These are phyloP conservation scores for Desoria tigrina DNA, from an alignment of 2,888 invertebrate species.

Conservation along the genomic window DNA sequence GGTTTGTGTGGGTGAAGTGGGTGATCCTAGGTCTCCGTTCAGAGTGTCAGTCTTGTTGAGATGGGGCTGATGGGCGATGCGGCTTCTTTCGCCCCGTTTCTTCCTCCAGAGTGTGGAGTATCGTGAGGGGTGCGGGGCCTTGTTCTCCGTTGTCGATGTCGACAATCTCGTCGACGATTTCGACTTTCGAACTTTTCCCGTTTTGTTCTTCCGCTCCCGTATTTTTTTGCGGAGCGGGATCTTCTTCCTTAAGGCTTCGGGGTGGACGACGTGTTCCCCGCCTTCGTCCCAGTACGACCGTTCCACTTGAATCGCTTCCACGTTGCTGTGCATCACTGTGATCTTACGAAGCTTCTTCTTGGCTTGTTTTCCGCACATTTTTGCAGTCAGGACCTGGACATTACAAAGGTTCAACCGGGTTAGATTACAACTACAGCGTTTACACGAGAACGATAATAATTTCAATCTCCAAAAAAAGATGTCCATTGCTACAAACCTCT, in stretches of 20 bases:
- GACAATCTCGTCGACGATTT: not conserved
- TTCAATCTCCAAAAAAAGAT: constrained; percentile 3
- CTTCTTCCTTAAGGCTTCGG: constrained; percentile 77
- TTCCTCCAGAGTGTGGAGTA: constrained; percentile 39
- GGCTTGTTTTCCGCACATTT: constrained; percentile 75
- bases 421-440: too few species aligned
- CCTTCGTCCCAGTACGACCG: constrained; percentile 67
- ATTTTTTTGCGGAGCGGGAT: constrained; percentile 85
- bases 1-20: constrained; percentile 23
- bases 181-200: constrained; percentile 18
- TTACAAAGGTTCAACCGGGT: not conserved
- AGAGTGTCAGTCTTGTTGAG: constrained; percentile 37
- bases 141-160: not conserved
- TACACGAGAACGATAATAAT: too few species aligned
- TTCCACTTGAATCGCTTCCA: constrained; percentile 82
- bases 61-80: not conserved
- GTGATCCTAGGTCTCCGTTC: constrained; percentile 37
- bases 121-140: constrained; percentile 13
- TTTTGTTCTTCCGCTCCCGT: constrained; percentile 56
- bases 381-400: constrained; percentile 74
- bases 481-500: too few species aligned
- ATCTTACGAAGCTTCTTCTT: constrained; percentile 81
- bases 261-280: constrained; percentile 75
- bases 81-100: constrained; percentile 22
- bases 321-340: constrained; percentile 86